A percentile compares a stretch with the other conserved stretches of the same genome.
phyloP scores from a whole-genome alignment of 2,113 vertebrate genomes.

The Ardeotis arabs region DNA sequence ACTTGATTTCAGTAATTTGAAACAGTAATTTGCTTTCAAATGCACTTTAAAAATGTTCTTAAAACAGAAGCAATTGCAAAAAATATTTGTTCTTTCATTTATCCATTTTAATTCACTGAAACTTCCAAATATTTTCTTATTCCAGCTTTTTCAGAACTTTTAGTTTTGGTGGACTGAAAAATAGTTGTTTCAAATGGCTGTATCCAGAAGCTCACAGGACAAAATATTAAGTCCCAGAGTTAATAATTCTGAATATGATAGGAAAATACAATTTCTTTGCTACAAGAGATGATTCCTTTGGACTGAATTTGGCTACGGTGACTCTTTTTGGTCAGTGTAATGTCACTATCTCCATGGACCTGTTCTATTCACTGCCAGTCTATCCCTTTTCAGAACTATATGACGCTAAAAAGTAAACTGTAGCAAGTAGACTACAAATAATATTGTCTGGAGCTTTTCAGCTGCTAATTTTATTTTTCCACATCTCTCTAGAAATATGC shows the following conservation, averaged over 20 bases:
- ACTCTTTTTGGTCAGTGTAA: neutral
- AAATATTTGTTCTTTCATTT: neutral
- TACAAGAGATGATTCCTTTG: neutral
- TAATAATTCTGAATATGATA: neutral
- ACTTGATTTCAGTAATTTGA: neutral
- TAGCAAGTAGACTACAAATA: neutral
- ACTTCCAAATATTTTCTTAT: neutral
- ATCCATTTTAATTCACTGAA: neutral
- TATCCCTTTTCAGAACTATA: neutral
- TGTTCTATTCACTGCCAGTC: neutral
- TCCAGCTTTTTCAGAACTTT: neutral
- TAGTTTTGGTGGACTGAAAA: neutral
- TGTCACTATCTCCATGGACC: too few relatives aligned
- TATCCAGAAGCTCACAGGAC: neutral
- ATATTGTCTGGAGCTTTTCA: neutral
- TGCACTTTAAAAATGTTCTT: neutral
- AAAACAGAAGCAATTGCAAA: accelerated
- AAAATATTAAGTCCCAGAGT: neutral
- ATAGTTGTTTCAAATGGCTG: neutral
- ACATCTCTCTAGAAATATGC: neutral
- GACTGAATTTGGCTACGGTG: neutral
- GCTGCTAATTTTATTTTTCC: neutral
- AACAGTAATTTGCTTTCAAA: neutral
- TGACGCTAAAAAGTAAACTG: neutral
- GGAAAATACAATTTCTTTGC: neutral